phyloP scores from a whole-genome alignment of 2,797 vertebrate species.

The Neomorphus geoffroyi region DNA sequence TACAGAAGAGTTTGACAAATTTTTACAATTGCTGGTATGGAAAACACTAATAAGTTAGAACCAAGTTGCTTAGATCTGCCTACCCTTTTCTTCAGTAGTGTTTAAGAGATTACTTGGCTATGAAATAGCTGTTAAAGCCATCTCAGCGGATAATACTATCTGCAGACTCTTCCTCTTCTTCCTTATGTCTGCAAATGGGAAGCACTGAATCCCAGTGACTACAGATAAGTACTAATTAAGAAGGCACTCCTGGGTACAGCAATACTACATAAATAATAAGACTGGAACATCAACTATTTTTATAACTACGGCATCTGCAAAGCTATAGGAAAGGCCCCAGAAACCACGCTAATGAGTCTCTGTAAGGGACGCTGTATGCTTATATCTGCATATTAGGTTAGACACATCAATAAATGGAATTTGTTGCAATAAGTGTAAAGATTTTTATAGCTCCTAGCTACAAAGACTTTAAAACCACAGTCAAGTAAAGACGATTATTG shows the following conservation, averaged over 20 bases:
- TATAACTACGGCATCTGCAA: background rate
- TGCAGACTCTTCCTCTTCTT: background rate
- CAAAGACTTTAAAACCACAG: background rate
- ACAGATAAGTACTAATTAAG: background rate
- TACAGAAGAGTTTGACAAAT: background rate
- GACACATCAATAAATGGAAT: background rate
- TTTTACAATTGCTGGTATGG: background rate
- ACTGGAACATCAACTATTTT: background rate
- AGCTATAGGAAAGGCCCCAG: background rate
- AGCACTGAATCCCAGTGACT: background rate
- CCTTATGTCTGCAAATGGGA: background rate
- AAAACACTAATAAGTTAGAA: background rate
- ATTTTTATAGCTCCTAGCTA: background rate
- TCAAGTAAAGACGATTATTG: background rate
- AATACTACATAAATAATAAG: background rate
- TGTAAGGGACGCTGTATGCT: no score
- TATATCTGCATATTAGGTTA: background rate
- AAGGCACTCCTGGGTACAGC: background rate
- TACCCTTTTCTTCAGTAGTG: background rate
- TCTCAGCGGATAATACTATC: background rate
- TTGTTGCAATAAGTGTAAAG: background rate
- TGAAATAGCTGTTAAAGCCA: background rate
- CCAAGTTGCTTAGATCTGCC: no score
- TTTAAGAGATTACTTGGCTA: background rate
- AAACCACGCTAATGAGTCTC: rapidly evolving